These are phyloP conservation scores for Plectropomus leopardus DNA, from an alignment of 2,113 vertebrate genomes.

Conservation along the genomic window DNA sequence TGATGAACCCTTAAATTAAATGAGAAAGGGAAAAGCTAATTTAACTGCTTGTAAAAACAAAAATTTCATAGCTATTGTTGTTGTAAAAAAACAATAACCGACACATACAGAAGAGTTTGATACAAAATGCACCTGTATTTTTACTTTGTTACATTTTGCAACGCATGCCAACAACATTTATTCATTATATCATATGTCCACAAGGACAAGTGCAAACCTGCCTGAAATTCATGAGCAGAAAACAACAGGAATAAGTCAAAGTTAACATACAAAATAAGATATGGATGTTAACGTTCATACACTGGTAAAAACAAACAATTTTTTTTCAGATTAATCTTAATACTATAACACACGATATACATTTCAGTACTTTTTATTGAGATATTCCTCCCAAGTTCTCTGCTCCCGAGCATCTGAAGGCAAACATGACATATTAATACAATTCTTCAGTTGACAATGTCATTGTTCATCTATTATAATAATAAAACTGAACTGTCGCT, in stretches of 20 bases:
- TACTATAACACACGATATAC: slow-evolving; percentile 69
- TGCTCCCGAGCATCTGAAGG: slow-evolving; percentile 59
- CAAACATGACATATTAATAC: slow-evolving; percentile 49
- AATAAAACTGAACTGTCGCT: neutral
- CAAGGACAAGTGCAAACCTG: slow-evolving; percentile 84
- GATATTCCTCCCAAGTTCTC: slow-evolving; percentile 54
- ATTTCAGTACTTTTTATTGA: slow-evolving; percentile 68
- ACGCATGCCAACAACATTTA: slow-evolving; percentile 80
- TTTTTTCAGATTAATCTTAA: slow-evolving; percentile 64
- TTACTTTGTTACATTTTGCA: slow-evolving; percentile 76
- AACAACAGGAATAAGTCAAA: slow-evolving; percentile 67
- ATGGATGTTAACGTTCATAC: slow-evolving; percentile 71
- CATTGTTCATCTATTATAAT: neutral
- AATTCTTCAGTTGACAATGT: slow-evolving; percentile 33
- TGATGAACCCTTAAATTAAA: slow-evolving; percentile 6
- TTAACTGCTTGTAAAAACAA: neutral
- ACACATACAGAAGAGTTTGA: slow-evolving; percentile 42
- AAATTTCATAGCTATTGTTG: neutral
- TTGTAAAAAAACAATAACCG: neutral
- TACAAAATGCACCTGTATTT: slow-evolving; percentile 79
- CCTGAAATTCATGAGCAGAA: slow-evolving; percentile 74
- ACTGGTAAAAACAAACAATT: slow-evolving; percentile 60
- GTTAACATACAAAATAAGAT: slow-evolving; percentile 72
- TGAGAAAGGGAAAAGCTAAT: neutral
- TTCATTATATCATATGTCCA: slow-evolving; percentile 76